phyloP scores from a whole-genome alignment of 1,140 invertebrate species.

The Sarcophaga bullata region DNA sequence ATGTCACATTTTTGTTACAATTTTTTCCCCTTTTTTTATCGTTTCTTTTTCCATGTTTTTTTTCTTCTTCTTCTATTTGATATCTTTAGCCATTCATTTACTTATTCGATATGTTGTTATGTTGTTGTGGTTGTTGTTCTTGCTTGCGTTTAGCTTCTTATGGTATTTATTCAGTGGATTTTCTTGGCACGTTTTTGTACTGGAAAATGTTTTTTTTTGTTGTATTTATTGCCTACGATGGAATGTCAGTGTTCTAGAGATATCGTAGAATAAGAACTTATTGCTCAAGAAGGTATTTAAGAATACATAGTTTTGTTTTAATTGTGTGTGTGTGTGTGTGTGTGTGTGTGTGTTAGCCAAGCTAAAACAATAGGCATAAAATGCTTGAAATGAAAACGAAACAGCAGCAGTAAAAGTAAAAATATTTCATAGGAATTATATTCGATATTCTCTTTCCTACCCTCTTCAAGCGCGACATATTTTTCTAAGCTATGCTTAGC shows the following conservation, averaged over 20 bases:
- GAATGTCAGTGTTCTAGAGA: neutral
- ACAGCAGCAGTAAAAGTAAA: too few species aligned
- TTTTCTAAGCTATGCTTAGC: too few species aligned
- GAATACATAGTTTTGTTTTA: too few species aligned
- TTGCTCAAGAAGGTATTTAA: neutral
- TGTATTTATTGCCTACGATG: neutral
- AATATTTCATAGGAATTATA: too few species aligned
- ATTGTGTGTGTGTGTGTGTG: too few species aligned
- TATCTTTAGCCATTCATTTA: neutral
- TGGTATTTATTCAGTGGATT: neutral
- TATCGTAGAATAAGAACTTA: neutral
- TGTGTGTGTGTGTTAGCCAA: too few species aligned
- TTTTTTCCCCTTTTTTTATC: neutral
- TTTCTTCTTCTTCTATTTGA: too few species aligned
- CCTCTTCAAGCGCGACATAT: too few species aligned
- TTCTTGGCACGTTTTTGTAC: constrained; percentile 16
- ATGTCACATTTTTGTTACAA: constrained; percentile 20
- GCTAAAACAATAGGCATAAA: too few species aligned
- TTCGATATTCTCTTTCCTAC: too few species aligned
- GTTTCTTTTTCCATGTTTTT: neutral
- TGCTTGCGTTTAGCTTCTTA: neutral
- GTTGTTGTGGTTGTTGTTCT: too few species aligned
- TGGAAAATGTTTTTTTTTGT: neutral
- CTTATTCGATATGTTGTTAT: neutral
- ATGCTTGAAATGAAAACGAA: too few species aligned